Evolutionary conservation across 2,797 vertebrate genomes (phyloP), one percentile per base, ranked within the genome.

Genomic region (Arnoldichthys spilopterus): DNA sequence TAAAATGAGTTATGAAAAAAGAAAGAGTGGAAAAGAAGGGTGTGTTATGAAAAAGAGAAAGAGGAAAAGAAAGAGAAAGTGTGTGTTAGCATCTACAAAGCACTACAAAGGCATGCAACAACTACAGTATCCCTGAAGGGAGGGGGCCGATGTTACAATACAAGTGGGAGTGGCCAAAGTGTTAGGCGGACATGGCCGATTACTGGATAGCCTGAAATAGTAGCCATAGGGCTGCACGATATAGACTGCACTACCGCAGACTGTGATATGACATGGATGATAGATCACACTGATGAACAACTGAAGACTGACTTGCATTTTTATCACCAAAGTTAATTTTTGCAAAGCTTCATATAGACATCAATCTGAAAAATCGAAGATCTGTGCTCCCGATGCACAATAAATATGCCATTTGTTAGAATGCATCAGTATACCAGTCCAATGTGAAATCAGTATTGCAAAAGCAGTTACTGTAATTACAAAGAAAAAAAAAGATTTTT

Each of bases 51-150:
- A 11, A 63, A 37, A n/a, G 1, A 69, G 34, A 30, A 85, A 15
- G 90, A 86, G 70, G 76, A 70, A 80, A 85, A 84, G 89, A 88
- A 91, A 90, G 88, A 93, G 89, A 89, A 84, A 92, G 87, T 86
- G 85, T 76, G 82, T 75, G 82, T 95, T 95, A 95, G 91, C 89
- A 4, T 89, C 80, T 82, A 85, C 83, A 79, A 86, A 81, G n/a
- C 0, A 78, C 43, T 80, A 75, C 84, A 72, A 66, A 76, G 13
- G 49, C 78, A 66, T 37, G 3, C 37, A 73, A 58, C n/a, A 62
- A 76, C 84, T 87, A 90, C 87, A 90, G 85, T 88, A 89, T 86
- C 87, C 87, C 77, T 85, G 79, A 74, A 43, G 67, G 20, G 32
- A 63, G 51, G 63, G n/a, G 63, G 28, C 43, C 59, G 43, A 32